Evolutionary conservation across 2,888 invertebrate species (phyloP).

Genomic region (Erebia ligea): DNA sequence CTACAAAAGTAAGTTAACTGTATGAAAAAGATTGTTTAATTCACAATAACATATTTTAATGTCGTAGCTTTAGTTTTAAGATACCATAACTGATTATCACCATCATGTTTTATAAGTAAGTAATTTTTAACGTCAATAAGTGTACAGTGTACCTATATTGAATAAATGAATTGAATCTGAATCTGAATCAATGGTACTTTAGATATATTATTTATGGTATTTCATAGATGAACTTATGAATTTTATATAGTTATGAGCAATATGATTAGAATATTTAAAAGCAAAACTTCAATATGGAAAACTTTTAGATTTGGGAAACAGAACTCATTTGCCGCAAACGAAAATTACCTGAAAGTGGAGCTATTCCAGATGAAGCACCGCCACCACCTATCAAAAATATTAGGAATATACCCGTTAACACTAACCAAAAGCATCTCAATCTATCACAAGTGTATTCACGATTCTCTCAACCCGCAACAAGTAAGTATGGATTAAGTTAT

Average conservation of each 20-base stretch:
- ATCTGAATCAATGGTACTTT: too few species aligned
- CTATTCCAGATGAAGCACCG: slow-evolving; percentile 58
- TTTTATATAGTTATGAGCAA: too few species aligned
- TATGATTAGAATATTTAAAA: neutral
- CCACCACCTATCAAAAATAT: slow-evolving; percentile 69
- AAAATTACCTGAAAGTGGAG: slow-evolving; percentile 67
- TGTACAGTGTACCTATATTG: too few species aligned
- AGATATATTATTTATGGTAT: neutral
- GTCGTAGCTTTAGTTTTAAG: too few species aligned
- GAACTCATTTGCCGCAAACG: slow-evolving; percentile 74
- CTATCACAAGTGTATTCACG: slow-evolving; percentile 78
- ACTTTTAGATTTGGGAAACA: slow-evolving; percentile 70
- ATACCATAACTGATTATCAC: too few species aligned
- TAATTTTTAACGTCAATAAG: too few species aligned
- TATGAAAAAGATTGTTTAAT: neutral
- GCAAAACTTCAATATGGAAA: neutral
- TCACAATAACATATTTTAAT: neutral
- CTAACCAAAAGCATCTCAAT: slow-evolving; percentile 77
- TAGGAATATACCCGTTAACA: slow-evolving; percentile 71
- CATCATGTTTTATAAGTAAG: too few species aligned
- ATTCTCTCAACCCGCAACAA: slow-evolving; percentile 73
- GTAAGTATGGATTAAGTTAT: slow-evolving; percentile 50
- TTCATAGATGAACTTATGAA: too few species aligned
- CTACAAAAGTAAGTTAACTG: slow-evolving; percentile 59
- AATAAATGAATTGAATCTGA: too few species aligned